Percentiles rank a stretch among this genome's conserved stretches.
Conservation (phyloP, 2,888 invertebrate genomes). For the Tetranychus truncatus region DNA sequence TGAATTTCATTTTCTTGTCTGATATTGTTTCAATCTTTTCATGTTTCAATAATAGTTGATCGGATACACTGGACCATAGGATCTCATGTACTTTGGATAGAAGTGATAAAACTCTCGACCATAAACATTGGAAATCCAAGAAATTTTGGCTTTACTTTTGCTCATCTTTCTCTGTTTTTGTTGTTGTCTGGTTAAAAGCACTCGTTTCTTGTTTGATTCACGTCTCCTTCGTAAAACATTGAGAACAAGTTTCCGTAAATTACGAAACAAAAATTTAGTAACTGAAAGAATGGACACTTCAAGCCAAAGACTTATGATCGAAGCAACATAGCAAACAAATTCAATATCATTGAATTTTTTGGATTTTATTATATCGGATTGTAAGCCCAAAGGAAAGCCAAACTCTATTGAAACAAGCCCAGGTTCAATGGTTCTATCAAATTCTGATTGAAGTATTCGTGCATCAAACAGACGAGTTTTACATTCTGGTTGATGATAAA, state of each 20-base stretch:
- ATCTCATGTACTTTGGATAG: neutral
- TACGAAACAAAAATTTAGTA: neutral
- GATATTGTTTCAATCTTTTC: too few species aligned
- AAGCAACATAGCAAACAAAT: conserved; percentile 2
- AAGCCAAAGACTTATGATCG: neutral
- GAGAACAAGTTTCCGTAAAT: neutral
- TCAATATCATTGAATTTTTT: conserved; percentile 5
- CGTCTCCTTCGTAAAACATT: neutral
- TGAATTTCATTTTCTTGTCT: too few species aligned
- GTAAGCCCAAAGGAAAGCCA: neutral
- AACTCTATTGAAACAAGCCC: neutral
- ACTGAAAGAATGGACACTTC: neutral
- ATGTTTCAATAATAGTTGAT: neutral
- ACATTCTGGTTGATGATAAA: neutral
- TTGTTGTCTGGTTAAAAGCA: neutral
- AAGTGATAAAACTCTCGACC: neutral
- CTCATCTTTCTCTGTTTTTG: neutral
- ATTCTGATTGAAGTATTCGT: neutral
- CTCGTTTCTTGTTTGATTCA: neutral
- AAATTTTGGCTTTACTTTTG: neutral
- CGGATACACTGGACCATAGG: neutral
- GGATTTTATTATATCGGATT: neutral
- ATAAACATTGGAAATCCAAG: neutral
- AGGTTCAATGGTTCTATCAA: neutral
- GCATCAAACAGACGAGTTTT: neutral